Evolutionary conservation across 2,797 vertebrate genomes (phyloP).

Genomic region (Garrulus glandarius): DNA sequence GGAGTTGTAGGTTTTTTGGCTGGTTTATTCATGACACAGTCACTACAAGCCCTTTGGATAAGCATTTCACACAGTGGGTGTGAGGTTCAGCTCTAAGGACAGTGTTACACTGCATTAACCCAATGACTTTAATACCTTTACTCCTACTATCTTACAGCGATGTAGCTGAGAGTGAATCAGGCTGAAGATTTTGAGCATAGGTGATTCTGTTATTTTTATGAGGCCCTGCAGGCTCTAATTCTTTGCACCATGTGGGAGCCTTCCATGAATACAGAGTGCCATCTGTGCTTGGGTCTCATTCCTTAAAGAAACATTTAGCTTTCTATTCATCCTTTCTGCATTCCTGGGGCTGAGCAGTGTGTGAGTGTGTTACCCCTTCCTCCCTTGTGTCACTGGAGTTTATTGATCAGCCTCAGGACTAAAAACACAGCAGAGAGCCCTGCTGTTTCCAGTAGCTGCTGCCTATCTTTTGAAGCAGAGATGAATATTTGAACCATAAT

Average conservation of each 20-base stretch:
- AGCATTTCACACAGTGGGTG: background rate
- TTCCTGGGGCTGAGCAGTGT: conserved; percentile 37
- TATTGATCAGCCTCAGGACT: conserved; percentile 53
- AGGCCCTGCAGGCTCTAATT: conserved; percentile 32
- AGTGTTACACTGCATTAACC: background rate
- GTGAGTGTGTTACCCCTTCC: conserved; percentile 4
- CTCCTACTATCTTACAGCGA: conserved; percentile 4
- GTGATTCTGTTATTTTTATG: conserved; percentile 44
- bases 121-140: conserved; percentile 20
- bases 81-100: background rate
- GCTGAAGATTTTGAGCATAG: conserved; percentile 25
- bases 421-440: conserved; percentile 15
- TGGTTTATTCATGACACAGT: background rate
- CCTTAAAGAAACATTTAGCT: conserved; percentile 44
- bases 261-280: conserved; percentile 23
- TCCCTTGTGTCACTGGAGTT: background rate
- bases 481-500: conserved; percentile 22
- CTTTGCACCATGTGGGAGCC: background rate
- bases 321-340: conserved; percentile 22
- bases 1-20: background rate
- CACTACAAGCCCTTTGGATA: background rate
- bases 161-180: conserved; percentile 39
- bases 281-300: conserved; percentile 36
- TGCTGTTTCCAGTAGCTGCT: conserved; percentile 45
- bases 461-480: conserved; percentile 49